phyloP scores from a whole-genome alignment of 2,113 vertebrate species.

The Apodemus sylvaticus region DNA sequence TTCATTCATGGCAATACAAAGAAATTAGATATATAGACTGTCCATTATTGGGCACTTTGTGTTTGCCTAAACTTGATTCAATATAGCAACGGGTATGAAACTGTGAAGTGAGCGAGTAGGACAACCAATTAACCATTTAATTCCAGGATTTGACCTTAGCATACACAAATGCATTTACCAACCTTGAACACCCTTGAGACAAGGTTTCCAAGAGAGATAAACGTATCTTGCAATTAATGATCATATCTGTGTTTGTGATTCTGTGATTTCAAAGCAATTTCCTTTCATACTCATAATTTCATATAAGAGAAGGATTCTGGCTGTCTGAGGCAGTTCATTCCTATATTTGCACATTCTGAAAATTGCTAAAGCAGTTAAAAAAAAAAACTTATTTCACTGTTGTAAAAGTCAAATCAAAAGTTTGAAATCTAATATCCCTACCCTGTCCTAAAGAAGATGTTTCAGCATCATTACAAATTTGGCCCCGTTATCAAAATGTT shows the following conservation, averaged over 20 bases:
- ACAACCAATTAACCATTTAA: neutral
- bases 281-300: neutral
- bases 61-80: neutral
- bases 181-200: neutral
- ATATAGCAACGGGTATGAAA: neutral
- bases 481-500: neutral
- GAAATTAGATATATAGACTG: constrained; percentile 13
- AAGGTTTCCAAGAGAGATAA: neutral
- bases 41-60: neutral
- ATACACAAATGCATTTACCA: neutral
- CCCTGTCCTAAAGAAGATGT: neutral
- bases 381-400: neutral
- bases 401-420: constrained; percentile 3
- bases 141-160: neutral
- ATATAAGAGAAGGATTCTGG: neutral
- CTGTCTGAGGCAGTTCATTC: neutral
- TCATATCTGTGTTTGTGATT: neutral
- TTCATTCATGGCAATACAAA: neutral
- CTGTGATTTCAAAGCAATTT: neutral
- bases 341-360: neutral
- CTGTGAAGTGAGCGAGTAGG: neutral
- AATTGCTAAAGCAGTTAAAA: constrained; percentile 8
- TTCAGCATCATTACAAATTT: neutral
- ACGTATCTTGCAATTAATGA: neutral
- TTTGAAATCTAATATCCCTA: constrained; percentile 26